Base-by-base conservation (phyloP, 2,113 vertebrate genomes). In the Phrynosoma platyrhinos region DNA sequence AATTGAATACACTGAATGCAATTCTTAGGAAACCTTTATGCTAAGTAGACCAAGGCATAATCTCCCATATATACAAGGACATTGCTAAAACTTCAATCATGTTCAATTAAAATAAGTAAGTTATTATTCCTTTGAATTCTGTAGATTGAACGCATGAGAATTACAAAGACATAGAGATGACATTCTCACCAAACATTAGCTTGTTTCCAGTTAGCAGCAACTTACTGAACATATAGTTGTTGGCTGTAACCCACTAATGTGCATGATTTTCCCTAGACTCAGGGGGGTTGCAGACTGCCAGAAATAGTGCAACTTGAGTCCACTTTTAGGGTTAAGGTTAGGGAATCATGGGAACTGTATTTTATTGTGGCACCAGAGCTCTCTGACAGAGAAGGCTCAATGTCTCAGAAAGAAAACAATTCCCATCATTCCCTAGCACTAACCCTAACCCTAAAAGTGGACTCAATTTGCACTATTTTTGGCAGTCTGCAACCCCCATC, bases 21-120 rank as follows among this genome's bases (percentile, higher is more conserved):
- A 79, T 47, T 36, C 62, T 79, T 52, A 79, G 36, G 52, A 2
- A 55, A 83, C 88, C 82, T 64, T 13, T 83, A 53, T 20, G 27
- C 40, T 40, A 82, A 87, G 75, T 40, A 89, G 84, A 87, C 66
- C 14, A 84, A 72, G 47, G 2, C 21, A 69, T 27, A 68, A 68
- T 47, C 9, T 47, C 68, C 23, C 7, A 25, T 0, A 14, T 69
- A 3, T 30, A 52, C 27, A 53, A 69, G 53, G 13, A 79, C 36
- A 25, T 66, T 23, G 8, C 5, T 21, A 78, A n/a, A 20, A 36
- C 21, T 76, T 2, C 58, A 76, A 40, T 78, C 18, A 16, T 79
- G 64, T 27, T 5, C 13, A n/a, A 25, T 79, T 52, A 79, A 69
- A 79, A 68, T 53, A 27, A 80, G 16, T 7, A n/a, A 13, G 47